phyloP scores from a whole-genome alignment of 2,113 vertebrate genomes.

The Eleginops maclovinus region DNA sequence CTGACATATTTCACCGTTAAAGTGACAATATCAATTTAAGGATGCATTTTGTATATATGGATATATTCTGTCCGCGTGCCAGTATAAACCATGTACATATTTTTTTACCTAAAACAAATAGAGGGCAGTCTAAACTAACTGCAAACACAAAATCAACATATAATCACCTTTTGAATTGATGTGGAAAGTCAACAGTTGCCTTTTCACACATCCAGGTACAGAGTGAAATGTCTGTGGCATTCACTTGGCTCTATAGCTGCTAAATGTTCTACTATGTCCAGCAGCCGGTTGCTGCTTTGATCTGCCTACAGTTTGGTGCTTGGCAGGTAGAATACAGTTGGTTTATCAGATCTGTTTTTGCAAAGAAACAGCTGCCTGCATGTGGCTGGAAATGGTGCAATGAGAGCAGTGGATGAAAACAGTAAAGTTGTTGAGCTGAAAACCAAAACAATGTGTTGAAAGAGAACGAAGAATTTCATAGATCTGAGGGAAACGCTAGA shows the following conservation, averaged over 20 bases:
- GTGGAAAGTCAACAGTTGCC: not conserved
- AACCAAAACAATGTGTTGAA: slow-evolving; percentile 1
- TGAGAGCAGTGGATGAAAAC: too few relatives aligned
- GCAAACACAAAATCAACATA: not conserved
- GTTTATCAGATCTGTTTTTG: too few relatives aligned
- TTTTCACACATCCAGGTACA: not conserved
- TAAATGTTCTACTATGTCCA: not conserved
- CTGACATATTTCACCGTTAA: too few relatives aligned
- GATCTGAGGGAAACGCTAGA: not conserved
- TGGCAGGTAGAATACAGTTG: too few relatives aligned
- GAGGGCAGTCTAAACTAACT: not conserved
- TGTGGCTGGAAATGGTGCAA: too few relatives aligned
- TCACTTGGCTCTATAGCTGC: not conserved
- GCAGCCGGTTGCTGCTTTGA: not conserved
- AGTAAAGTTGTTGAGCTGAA: not conserved
- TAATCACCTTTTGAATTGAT: not conserved
- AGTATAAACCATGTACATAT: not conserved
- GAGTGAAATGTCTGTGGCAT: not conserved
- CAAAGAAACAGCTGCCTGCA: too few relatives aligned
- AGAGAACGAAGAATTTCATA: not conserved
- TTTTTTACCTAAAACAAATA: not conserved
- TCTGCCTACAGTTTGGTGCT: too few relatives aligned
- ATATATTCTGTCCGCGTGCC: not conserved
- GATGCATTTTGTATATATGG: not conserved
- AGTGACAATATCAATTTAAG: not conserved